Evolutionary conservation across 1,140 invertebrate genomes (phyloP).

Genomic region (Latrodectus geometricus): DNA sequence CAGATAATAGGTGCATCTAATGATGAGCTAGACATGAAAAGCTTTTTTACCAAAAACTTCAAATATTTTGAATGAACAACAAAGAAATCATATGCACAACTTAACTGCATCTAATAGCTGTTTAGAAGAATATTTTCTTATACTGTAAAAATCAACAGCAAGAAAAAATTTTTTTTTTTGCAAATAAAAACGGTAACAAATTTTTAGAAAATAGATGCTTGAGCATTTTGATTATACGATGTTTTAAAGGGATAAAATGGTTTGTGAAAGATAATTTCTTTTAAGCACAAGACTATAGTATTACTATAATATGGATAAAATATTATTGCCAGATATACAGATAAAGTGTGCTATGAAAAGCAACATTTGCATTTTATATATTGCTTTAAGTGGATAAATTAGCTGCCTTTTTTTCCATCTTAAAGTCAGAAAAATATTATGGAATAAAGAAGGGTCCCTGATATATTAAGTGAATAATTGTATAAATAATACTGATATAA

Average conservation of each 20-base stretch:
- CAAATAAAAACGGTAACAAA: too few species aligned
- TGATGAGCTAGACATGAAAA: too few species aligned
- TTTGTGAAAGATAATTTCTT: background rate
- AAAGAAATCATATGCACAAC: too few species aligned
- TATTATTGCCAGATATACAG: slow-evolving; percentile 62
- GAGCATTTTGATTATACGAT: slow-evolving; percentile 42
- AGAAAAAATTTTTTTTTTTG: too few species aligned
- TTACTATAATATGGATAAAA: slow-evolving; percentile 51
- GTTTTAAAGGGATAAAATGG: background rate
- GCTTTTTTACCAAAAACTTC: too few species aligned
- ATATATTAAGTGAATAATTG: background rate
- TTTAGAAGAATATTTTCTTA: too few species aligned
- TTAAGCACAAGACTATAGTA: slow-evolving; percentile 29
- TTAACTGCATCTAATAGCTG: too few species aligned
- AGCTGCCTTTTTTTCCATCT: slow-evolving; percentile 46
- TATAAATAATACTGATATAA: background rate
- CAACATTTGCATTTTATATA: slow-evolving; percentile 58
- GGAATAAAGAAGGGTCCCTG: slow-evolving; percentile 6
- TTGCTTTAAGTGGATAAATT: slow-evolving; percentile 35
- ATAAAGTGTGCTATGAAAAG: slow-evolving; percentile 55
- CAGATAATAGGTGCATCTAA: too few species aligned
- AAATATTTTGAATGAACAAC: too few species aligned
- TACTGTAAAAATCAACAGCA: too few species aligned
- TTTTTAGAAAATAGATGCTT: slow-evolving; percentile 36
- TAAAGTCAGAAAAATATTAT: slow-evolving; percentile 2